Evolutionary conservation across 2,113 vertebrate genomes (phyloP), one percentile per base, ranked within the genome.

Genomic region (Pholis gunnellus): DNA sequence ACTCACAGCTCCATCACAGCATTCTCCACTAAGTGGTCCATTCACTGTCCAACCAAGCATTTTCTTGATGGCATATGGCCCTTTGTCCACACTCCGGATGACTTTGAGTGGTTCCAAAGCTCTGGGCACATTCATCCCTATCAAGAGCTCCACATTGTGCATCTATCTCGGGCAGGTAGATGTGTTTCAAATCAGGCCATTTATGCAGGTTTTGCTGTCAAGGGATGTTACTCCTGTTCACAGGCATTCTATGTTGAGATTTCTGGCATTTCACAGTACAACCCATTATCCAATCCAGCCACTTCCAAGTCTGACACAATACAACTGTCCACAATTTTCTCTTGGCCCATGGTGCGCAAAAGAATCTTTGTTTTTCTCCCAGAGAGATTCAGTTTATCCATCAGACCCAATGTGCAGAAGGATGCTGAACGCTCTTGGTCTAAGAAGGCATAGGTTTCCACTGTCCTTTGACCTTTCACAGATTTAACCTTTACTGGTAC

Each of bases 401-500:
- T 74, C 10, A 74, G 42, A 31, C 25, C 59, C 7, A 14, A 6
- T 36, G 65, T 78, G 17, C 76, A 69, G 75, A 68, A 56, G 9
- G n/a, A 11, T 18, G 40, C 66, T 13, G 54, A 25, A 15, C 66
- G 61, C 17, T 44, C 57, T 48, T 31, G 52, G 34, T 78, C 64
- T 4, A 71, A 22, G 54, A 79, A 63, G 9, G 42, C 29, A 1
- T 40, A 78, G 2, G 63, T 77, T 46, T 46, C 34, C n/a, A 77
- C 18, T 38, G n/a, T 14, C 10, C 18, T 31, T 13, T 36, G n/a
- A 10, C 70, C 60, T 20, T 57, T 80, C 1, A 2, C 66, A 8
- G 70, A 74, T 20, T 81, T 74, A 3, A 73, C 68, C n/a, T 57
- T 17, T 1, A 81, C 69, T 10, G 70, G 67, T 25, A 70, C 1